Evolutionary conservation across 2,113 vertebrate species (phyloP).

Genomic region (Nannospalax galili): DNA sequence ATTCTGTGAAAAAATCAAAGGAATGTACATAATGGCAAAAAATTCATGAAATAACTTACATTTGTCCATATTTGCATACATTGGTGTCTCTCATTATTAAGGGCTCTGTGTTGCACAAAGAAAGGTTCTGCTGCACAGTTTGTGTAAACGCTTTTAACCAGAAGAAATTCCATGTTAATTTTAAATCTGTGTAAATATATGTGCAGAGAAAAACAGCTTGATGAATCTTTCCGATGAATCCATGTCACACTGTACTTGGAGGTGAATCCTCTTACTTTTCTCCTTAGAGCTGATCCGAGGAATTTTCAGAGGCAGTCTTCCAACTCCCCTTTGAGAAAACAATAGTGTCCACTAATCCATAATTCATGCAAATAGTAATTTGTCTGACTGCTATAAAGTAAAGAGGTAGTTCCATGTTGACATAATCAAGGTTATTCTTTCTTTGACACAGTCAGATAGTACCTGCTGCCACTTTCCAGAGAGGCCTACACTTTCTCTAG

Average conservation of each 20-base stretch:
- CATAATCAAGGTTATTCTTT: background rate
- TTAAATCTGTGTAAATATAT: background rate
- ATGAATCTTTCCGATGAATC: background rate
- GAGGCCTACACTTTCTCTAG: background rate
- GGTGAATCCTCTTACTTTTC: background rate
- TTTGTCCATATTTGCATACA: background rate
- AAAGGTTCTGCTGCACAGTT: background rate
- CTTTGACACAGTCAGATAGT: background rate
- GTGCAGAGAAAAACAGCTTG: background rate
- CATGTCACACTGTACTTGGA: background rate
- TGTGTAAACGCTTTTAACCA: background rate
- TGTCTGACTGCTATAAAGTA: background rate
- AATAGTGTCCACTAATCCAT: background rate
- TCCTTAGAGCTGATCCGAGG: background rate
- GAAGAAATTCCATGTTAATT: background rate
- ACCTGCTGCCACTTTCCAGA: background rate
- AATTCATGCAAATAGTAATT: background rate
- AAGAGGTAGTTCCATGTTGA: background rate
- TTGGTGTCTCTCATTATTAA: background rate
- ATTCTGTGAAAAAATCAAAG: slow-evolving; percentile 29
- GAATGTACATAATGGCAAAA: background rate
- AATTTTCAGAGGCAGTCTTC: no score
- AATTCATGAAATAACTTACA: background rate
- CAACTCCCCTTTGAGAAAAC: no score
- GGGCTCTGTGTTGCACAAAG: background rate